Base-by-base conservation (phyloP, 2,797 vertebrate genomes). In the Miichthys miiuy region DNA sequence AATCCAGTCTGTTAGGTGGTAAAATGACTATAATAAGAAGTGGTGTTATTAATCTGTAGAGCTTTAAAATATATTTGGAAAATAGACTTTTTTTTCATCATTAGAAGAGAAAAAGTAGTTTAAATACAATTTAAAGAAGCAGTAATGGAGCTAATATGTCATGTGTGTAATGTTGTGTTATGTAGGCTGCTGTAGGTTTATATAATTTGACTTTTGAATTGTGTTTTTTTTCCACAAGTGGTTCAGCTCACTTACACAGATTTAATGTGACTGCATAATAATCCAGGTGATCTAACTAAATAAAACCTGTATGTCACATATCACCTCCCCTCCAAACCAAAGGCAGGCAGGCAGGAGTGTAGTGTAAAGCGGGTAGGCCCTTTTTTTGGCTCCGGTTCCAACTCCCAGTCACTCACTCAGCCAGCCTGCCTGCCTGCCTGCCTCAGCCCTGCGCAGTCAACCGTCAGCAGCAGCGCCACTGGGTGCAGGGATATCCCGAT, bases 381-480 rank as follows among this genome's bases (percentile, higher is more conserved):
- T 84, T 55, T 89, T 91, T 30, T 8, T 38, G 34, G 34, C 42
- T 44, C 11, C 11, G 92, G 91, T 91, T 93, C 86, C 89, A 67
- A 67, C 77, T 91, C 78, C 80, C 86, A 89, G 83, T 87, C 85
- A 69, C 34, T 34, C 34, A 34, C 34, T 34, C 34, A 27, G 27
- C 27, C 27, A 30, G 30, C 30, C 30, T 6, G 30, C 30, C 25
- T 3, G 25, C 27, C 27, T 6, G 72, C 63, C 83, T 27, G 56
- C 68, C 63, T 84, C 81, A 78, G 77, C 79, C 38, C 79, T 91
- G 89, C 91, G 87, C 92, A 92, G 89, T 91, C 89, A 67, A 41
- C 79, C 82, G 79, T 89, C 92, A 88, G 84, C 92, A 84, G 80
- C 87, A 88, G 91, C 92, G 88, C 89, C 92, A 88, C 92, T 68